Percentiles rank a stretch among this genome's conserved stretches.
Conservation (phyloP, 2,888 invertebrate genomes). For the Drepana falcataria region DNA sequence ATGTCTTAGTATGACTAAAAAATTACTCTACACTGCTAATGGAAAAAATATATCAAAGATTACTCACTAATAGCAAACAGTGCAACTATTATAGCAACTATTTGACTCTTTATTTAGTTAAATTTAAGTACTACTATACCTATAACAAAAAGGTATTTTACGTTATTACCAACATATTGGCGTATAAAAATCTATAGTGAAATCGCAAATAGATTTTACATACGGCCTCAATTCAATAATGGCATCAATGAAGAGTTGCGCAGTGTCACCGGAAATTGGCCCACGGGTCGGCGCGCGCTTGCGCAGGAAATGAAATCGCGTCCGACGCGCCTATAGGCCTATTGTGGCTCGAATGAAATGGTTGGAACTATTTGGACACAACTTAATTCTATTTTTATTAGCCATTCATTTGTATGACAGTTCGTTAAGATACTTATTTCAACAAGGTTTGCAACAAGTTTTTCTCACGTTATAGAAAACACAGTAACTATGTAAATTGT, state of each 20-base stretch:
- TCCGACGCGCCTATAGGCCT: slow-evolving; percentile 61
- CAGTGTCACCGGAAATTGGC: slow-evolving; percentile 60
- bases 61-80: no score
- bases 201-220: slow-evolving; percentile 25
- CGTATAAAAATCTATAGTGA: slow-evolving; percentile 11
- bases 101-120: no score
- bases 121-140: no score
- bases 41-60: no score
- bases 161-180: no score
- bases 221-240: slow-evolving; percentile 29
- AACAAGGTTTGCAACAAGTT: no score
- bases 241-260: slow-evolving; percentile 32
- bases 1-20: no score
- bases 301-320: slow-evolving; percentile 73
- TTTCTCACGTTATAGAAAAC: no score
- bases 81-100: no score
- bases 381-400: slow-evolving; percentile 1
- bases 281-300: slow-evolving; percentile 64
- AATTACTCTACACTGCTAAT: no score
- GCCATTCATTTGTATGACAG: neutral
- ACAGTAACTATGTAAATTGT: no score
- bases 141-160: no score
- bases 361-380: slow-evolving; percentile 1
- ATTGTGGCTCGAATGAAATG: slow-evolving; percentile 37
- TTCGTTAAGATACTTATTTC: neutral